Evolutionary conservation across 2,113 vertebrate genomes (phyloP).

Genomic region (Proteles cristata): DNA sequence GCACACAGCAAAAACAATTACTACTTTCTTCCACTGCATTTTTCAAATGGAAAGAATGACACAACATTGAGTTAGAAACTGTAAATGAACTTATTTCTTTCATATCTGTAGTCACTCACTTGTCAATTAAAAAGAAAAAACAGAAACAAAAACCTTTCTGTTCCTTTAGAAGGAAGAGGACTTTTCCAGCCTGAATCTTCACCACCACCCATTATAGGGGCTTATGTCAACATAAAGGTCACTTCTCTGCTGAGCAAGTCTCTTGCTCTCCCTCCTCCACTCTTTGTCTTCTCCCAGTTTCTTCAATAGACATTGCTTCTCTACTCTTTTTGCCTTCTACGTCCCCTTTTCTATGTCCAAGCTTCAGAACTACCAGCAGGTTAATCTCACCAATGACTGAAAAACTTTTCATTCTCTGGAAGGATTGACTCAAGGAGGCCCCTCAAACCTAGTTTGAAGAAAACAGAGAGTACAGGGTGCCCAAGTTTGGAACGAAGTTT

Average conservation of each 20-base stretch:
- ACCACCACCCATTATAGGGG: rapidly evolving
- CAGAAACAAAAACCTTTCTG: neutral
- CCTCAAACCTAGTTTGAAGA: neutral
- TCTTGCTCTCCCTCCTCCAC: neutral
- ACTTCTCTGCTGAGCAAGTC: neutral
- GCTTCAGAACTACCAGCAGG: neutral
- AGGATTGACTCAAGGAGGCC: neutral
- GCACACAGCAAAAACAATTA: neutral
- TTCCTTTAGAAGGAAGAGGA: neutral
- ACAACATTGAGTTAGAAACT: neutral
- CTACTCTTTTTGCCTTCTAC: neutral
- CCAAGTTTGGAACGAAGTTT: neutral
- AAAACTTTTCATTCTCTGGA: neutral
- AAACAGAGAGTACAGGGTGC: neutral
- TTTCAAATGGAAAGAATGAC: conserved; percentile 7
- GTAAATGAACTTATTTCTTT: neutral
- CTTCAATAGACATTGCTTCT: neutral
- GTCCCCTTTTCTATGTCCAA: neutral
- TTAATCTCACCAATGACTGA: neutral
- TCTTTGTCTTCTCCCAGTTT: neutral
- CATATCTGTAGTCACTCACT: neutral
- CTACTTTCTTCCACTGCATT: neutral
- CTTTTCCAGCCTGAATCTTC: neutral
- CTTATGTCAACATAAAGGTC: neutral
- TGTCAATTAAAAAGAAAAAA: neutral